Evolutionary conservation across 2,888 invertebrate species (phyloP).

Genomic region (Iphiclides podalirius): DNA sequence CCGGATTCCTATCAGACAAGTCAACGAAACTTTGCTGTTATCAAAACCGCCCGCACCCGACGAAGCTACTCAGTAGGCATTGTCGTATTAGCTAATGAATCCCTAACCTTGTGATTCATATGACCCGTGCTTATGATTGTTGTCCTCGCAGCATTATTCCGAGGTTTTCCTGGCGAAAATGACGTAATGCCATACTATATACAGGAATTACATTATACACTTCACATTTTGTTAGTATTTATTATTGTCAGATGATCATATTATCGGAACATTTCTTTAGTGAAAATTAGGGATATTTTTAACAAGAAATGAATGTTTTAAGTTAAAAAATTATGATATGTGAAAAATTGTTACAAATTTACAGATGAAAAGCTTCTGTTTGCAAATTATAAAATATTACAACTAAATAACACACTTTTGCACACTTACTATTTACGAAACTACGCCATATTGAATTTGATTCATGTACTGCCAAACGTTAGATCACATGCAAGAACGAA

Average conservation of each 20-base stretch:
- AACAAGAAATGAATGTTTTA: constrained; percentile 1
- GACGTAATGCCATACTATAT: constrained; percentile 29
- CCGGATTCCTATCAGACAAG: constrained; percentile 52
- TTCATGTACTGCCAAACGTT: background rate
- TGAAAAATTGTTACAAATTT: too few relatives aligned
- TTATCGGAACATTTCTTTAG: constrained; percentile 3
- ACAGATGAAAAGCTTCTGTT: too few relatives aligned
- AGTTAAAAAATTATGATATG: too few relatives aligned
- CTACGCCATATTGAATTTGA: constrained; percentile 31
- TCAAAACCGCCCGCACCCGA: constrained; percentile 28
- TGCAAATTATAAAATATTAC: background rate
- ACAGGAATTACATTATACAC: constrained; percentile 27
- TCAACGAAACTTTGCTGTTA: constrained; percentile 40
- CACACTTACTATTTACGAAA: constrained; percentile 13
- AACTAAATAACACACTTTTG: too few relatives aligned
- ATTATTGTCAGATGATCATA: constrained; percentile 28
- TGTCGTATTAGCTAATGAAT: constrained; percentile 30
- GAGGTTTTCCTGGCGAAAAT: constrained; percentile 30
- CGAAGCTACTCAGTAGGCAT: constrained; percentile 35
- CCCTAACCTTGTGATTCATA: constrained; percentile 48
- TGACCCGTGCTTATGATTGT: constrained; percentile 26
- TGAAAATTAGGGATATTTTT: background rate
- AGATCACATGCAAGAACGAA: constrained; percentile 1
- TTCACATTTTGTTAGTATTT: constrained; percentile 30
- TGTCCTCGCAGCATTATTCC: constrained; percentile 27